Evolutionary conservation across 2,888 invertebrate species (phyloP).

Genomic region (Ornithoptera alexandrae): DNA sequence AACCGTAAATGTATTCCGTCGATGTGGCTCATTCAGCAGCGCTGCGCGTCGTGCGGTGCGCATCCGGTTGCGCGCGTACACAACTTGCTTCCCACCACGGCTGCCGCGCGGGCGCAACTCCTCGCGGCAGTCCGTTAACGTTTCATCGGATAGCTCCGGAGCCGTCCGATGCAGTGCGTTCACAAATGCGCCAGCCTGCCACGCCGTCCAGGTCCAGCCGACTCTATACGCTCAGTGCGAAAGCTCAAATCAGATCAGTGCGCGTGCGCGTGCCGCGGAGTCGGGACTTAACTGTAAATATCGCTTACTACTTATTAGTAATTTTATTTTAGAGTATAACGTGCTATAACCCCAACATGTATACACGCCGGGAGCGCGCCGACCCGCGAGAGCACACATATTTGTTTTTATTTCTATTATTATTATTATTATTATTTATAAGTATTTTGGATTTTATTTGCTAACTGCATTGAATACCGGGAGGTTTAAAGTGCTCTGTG

Average conservation of each 20-base stretch:
- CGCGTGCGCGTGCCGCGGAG: slow-evolving; percentile 43
- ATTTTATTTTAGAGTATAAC: slow-evolving; percentile 74
- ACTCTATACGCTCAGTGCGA: slow-evolving; percentile 26
- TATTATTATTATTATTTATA: slow-evolving; percentile 52
- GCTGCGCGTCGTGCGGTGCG: not conserved
- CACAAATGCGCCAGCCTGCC: slow-evolving; percentile 4
- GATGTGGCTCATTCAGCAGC: slow-evolving; percentile 13
- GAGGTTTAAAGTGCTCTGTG: slow-evolving; percentile 47
- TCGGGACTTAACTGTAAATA: slow-evolving; percentile 66
- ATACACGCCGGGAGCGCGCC: slow-evolving; percentile 38
- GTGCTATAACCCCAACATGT: slow-evolving; percentile 71
- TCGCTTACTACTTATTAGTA: slow-evolving; percentile 75
- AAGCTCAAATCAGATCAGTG: slow-evolving; percentile 41
- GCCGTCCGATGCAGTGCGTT: too few species aligned
- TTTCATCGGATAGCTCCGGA: too few species aligned
- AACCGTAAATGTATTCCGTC: slow-evolving; percentile 22
- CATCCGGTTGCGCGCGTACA: too few species aligned
- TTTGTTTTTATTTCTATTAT: slow-evolving; percentile 51
- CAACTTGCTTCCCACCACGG: too few species aligned
- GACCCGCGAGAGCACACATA: slow-evolving; percentile 40
- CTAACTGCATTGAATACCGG: slow-evolving; percentile 38
- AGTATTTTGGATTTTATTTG: slow-evolving; percentile 61
- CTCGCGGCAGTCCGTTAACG: too few species aligned
- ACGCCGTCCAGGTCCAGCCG: slow-evolving; percentile 19
- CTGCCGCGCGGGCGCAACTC: too few species aligned